A percentile compares a stretch with the other conserved stretches of the same genome.
phyloP scores from a whole-genome alignment of 1,140 invertebrate genomes.

The Platorchestia sp. region DNA sequence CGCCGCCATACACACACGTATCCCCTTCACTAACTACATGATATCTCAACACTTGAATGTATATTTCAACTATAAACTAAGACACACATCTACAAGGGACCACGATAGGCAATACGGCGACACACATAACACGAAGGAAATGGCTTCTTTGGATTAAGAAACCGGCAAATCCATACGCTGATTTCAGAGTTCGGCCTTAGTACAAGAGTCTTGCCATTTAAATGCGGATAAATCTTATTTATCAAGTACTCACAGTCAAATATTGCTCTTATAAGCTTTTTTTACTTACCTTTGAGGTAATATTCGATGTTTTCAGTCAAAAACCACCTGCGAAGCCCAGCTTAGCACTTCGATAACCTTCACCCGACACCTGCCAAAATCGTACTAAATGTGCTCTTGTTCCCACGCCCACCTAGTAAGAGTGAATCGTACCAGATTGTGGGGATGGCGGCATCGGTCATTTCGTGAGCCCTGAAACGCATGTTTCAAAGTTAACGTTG shows the following conservation, averaged over 20 bases:
- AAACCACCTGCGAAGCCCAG: slow-evolving; percentile 11
- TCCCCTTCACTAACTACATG: not conserved
- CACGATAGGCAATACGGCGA: not conserved
- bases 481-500: too few species aligned
- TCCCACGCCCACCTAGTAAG: slow-evolving; percentile 20
- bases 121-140: not conserved
- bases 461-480: too few species aligned
- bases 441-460: not conserved
- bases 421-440: not conserved
- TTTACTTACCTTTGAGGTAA: not conserved
- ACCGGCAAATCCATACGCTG: not conserved
- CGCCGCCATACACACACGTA: not conserved
- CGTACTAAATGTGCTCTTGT: slow-evolving; percentile 25
- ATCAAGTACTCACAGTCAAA: not conserved
- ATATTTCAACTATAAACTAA: not conserved
- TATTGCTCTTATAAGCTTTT: not conserved
- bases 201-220: not conserved
- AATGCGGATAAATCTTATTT: not conserved
- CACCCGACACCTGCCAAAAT: slow-evolving; percentile 32
- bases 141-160: not conserved
- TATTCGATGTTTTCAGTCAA: slow-evolving; percentile 27
- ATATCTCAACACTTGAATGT: not conserved
- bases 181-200: not conserved
- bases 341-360: not conserved
- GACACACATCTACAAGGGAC: not conserved